phyloP scores from a whole-genome alignment of 2,797 vertebrate species.

The Euthynnus affinis region DNA sequence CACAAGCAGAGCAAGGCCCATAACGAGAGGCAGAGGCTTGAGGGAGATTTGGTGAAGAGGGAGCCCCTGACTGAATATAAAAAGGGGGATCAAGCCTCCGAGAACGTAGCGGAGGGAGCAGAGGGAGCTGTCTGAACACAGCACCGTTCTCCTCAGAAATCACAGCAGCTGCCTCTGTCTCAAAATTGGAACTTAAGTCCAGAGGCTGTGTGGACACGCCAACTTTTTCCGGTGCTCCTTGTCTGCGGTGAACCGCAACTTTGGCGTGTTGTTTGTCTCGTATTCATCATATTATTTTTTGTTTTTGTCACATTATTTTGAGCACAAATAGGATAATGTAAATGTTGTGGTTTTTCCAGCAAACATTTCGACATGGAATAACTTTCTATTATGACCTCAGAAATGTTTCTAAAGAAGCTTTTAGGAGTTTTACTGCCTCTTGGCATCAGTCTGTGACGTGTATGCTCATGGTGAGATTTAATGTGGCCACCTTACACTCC shows the following conservation, averaged over 20 bases:
- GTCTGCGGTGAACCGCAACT: slow-evolving; percentile 34
- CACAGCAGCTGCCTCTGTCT: slow-evolving; percentile 21
- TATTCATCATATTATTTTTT: background rate
- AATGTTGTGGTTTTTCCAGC: background rate
- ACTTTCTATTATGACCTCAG: background rate
- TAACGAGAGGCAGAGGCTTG: slow-evolving; percentile 72
- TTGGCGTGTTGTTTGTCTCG: slow-evolving; percentile 21
- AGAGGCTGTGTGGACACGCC: slow-evolving; percentile 34
- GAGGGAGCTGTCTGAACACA: slow-evolving; percentile 38
- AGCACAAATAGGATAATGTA: background rate
- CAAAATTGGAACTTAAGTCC: slow-evolving; percentile 44
- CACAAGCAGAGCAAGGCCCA: slow-evolving; percentile 69
- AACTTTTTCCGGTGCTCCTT: slow-evolving; percentile 32
- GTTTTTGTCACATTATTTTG: background rate
- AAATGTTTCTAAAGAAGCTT: background rate
- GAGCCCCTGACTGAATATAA: slow-evolving; percentile 62
- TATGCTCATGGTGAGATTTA: background rate
- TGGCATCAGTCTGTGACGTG: background rate
- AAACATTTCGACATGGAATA: background rate
- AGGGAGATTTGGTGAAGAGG: slow-evolving; percentile 66
- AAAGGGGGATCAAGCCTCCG: slow-evolving; percentile 44
- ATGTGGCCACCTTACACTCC: background rate
- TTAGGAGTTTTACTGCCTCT: background rate
- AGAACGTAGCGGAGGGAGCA: slow-evolving; percentile 31
- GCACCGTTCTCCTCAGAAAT: slow-evolving; percentile 32